Conservation (phyloP, 2,888 invertebrate species). For the Mesorhabditis spiculigera region DNA sequence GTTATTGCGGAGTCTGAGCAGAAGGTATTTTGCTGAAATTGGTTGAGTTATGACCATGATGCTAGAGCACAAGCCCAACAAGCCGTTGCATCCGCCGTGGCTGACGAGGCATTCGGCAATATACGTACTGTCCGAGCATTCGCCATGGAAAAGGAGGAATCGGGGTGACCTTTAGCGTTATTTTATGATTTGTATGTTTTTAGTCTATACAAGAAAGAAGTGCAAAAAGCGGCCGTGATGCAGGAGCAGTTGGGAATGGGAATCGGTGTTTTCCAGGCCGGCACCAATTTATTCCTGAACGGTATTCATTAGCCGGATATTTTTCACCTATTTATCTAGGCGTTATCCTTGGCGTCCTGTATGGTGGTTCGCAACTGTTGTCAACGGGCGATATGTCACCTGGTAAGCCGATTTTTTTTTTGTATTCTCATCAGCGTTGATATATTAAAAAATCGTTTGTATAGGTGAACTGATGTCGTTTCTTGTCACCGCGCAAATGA, state of each 20-base stretch:
- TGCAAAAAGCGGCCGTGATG: conserved; percentile 71
- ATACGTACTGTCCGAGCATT: conserved; percentile 89
- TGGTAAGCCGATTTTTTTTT: not conserved
- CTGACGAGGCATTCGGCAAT: conserved; percentile 88
- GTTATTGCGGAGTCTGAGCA: conserved; percentile 63
- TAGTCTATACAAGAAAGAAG: conserved; percentile 68
- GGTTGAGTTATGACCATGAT: not conserved
- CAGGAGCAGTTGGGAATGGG: conserved; percentile 81
- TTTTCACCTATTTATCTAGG: not conserved
- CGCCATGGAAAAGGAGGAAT: conserved; percentile 83
- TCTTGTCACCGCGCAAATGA: conserved; percentile 88
- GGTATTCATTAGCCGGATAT: conserved; percentile 61
- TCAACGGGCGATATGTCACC: conserved; percentile 61
- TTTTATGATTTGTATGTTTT: conserved; percentile 14
- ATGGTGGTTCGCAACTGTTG: conserved; percentile 84
- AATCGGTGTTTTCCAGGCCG: conserved; percentile 78
- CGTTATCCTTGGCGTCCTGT: conserved; percentile 82
- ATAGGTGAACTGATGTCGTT: conserved; percentile 93
- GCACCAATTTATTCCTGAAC: conserved; percentile 65
- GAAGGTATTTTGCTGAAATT: conserved; percentile 18
- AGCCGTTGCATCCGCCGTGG: conserved; percentile 80
- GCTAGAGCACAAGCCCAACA: conserved; percentile 45
- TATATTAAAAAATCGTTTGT: not conserved
- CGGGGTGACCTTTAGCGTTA: conserved; percentile 65
- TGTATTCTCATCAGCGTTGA: not conserved